Percentiles rank a stretch among this genome's conserved stretches.
phyloP scores from a whole-genome alignment of 2,888 invertebrate genomes.

The Ennomos quercinarius region DNA sequence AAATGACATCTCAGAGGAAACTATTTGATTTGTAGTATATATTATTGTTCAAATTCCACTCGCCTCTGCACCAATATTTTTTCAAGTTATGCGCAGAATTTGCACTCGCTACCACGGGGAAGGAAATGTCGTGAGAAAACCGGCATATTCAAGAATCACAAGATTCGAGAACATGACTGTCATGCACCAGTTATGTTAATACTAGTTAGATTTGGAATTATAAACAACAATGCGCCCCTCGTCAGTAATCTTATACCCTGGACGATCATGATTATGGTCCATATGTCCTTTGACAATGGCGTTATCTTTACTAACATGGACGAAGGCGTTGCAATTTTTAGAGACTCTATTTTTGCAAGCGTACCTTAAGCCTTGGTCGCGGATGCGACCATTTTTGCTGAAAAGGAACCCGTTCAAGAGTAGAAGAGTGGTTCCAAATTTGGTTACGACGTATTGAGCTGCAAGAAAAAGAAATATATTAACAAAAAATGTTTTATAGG shows the following conservation, averaged over 20 bases:
- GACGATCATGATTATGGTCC: conserved; percentile 43
- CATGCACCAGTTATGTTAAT: background rate
- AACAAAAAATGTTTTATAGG: too few relatives aligned
- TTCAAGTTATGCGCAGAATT: too few relatives aligned
- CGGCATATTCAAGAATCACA: background rate
- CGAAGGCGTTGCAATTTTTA: conserved; percentile 9
- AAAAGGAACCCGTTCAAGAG: conserved; percentile 50
- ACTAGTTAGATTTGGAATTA: conserved; percentile 1
- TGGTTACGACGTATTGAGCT: conserved; percentile 46
- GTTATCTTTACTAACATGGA: conserved; percentile 45
- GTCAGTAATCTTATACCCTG: conserved; percentile 30
- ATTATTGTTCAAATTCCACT: too few relatives aligned
- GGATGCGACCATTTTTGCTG: conserved; percentile 44
- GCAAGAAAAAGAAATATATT: conserved; percentile 31
- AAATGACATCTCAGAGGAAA: too few relatives aligned
- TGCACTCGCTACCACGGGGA: too few relatives aligned
- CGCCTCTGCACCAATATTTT: too few relatives aligned
- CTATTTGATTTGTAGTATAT: too few relatives aligned
- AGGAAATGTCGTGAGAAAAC: too few relatives aligned
- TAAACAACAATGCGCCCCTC: conserved; percentile 12
- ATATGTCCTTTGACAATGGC: conserved; percentile 39
- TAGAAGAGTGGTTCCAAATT: conserved; percentile 40
- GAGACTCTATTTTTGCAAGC: conserved; percentile 16
- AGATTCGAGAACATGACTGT: conserved; percentile 2
- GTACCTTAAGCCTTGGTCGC: conserved; percentile 25